phyloP scores from a whole-genome alignment of 2,113 vertebrate species.

The Emydura subglobosa region DNA sequence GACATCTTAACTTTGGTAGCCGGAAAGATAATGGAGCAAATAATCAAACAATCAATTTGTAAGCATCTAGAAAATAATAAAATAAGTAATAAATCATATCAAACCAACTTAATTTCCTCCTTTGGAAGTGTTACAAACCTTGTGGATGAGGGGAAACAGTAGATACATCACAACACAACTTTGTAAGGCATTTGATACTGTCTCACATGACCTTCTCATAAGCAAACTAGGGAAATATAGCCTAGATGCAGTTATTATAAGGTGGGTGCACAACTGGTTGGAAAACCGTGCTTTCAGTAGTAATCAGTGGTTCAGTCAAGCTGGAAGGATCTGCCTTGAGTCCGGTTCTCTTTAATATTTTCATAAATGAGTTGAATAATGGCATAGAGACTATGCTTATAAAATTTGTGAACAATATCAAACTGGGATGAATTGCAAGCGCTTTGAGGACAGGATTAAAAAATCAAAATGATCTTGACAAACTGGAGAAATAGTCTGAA shows the following conservation, averaged over 20 bases:
- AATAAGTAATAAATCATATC: neutral
- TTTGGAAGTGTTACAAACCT: neutral
- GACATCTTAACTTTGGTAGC: neutral
- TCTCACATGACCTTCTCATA: neutral
- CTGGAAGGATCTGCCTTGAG: neutral
- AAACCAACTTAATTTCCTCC: neutral
- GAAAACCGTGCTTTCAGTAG: neutral
- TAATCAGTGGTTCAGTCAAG: neutral
- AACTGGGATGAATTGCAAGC: neutral
- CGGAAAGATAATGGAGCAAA: neutral
- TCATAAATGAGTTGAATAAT: neutral
- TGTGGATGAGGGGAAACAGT: neutral
- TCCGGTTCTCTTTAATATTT: neutral
- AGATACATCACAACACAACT: neutral
- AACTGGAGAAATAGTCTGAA: too few species aligned
- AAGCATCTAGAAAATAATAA: neutral
- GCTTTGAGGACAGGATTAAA: too few species aligned
- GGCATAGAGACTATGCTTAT: neutral
- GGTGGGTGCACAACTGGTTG: neutral
- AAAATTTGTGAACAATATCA: neutral
- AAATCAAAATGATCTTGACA: too few species aligned
- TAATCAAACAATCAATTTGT: neutral
- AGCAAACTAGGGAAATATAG: neutral
- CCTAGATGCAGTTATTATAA: neutral
- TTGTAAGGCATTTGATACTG: neutral